Evolutionary conservation across 2,113 vertebrate species (phyloP), one percentile per base, ranked within the genome.

Genomic region (Marmota flaviventris): DNA sequence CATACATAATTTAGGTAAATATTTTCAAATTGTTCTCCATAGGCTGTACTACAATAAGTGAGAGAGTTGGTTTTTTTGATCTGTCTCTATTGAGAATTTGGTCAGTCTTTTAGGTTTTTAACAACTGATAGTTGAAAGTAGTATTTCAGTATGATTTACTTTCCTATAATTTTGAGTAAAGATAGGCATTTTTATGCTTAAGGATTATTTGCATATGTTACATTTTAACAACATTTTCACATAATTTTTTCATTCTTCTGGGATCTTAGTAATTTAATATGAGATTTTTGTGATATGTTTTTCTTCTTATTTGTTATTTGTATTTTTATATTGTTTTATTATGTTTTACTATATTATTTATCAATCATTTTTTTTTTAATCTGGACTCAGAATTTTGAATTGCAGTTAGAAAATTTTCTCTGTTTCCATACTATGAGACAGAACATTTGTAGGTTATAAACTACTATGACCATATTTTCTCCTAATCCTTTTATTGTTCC

Each of bases 131-230:
- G 18, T 67, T 88, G 42, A 96, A 91, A 73, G 85, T 77, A 58
- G 5, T 78, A 48, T 79, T 78, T 89, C n/a, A 79, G n/a, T 24
- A n/a, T 77, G n/a, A 58, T 53, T 70, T 42, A 1, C 10, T 93
- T 89, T 69, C 61, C 39, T 78, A 29, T 69, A 85, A 95, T 89
- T 92, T 82, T 89, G 27, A 93, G 42, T 78, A n/a, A 58, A 72
- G 34, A 12, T 51, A 8, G 10, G 20, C 8, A 22, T 72, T 42
- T 89, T 39, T 84, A 84, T 34, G 25, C 61, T 77, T 72, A 85
- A 93, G 37, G 17, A 51, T 78, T 29, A 89, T 70, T 70, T 72
- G 13, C 20, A 72, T 84, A 39, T n/a, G 9, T 72, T 78, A 10
- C 29, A 89, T 63, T 34, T 95, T 61, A 89, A 51, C 20, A 16